phyloP scores from a whole-genome alignment of 2,113 vertebrate species.

The Odocoileus virginianus region DNA sequence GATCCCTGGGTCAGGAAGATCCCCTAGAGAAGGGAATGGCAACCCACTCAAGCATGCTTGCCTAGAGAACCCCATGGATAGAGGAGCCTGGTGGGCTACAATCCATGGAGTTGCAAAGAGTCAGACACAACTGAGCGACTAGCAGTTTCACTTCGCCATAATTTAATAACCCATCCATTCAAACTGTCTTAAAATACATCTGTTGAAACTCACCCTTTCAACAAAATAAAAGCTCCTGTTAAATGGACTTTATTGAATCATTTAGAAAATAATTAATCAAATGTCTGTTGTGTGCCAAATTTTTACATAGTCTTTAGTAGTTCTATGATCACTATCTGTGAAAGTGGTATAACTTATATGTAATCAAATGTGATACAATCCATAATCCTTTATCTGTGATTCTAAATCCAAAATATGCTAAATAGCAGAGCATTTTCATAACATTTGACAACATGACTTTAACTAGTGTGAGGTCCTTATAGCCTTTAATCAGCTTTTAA shows the following conservation, averaged over 20 bases:
- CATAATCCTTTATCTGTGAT: neutral
- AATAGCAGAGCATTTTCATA: neutral
- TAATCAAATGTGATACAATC: neutral
- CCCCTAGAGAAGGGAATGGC: neutral
- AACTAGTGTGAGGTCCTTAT: neutral
- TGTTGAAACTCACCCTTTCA: constrained; percentile 5
- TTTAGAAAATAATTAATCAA: neutral
- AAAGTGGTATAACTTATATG: neutral
- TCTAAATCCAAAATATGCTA: neutral
- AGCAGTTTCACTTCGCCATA: neutral
- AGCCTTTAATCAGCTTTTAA: neutral
- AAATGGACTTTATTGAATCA: neutral
- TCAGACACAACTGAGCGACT: neutral
- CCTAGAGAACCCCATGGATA: neutral
- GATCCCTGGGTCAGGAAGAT: neutral
- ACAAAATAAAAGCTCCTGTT: constrained; percentile 12
- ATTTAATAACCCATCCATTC: neutral
- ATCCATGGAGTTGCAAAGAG: neutral
- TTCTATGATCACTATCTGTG: neutral
- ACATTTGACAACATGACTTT: neutral
- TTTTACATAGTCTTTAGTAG: neutral
- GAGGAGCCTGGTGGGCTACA: neutral
- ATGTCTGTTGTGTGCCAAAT: neutral
- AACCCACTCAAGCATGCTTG: neutral
- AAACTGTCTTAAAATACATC: neutral